Evolutionary conservation across 2,113 vertebrate genomes (phyloP).

Genomic region (Equus quagga): DNA sequence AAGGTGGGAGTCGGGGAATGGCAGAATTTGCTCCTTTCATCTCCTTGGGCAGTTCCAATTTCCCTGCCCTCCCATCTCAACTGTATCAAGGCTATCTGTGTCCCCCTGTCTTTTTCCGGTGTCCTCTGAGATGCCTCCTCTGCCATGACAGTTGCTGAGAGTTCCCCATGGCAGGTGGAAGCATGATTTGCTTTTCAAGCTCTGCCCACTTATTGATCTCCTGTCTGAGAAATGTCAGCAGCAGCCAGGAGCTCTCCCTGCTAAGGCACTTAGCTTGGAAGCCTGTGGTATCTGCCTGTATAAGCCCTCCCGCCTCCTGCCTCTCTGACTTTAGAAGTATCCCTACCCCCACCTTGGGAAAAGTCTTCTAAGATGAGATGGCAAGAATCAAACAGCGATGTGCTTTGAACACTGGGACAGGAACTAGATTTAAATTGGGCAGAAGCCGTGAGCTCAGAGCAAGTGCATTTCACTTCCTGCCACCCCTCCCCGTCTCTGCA

Average conservation of each 20-base stretch:
- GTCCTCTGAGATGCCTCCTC: constrained; percentile 72
- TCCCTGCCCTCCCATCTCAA: neutral
- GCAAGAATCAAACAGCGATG: constrained; percentile 69
- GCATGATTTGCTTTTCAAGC: constrained; percentile 81
- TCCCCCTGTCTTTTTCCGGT: constrained; percentile 57
- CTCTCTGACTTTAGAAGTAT: constrained; percentile 77
- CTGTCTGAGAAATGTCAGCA: constrained; percentile 83
- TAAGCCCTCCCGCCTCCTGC: constrained; percentile 64
- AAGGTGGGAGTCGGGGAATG: neutral
- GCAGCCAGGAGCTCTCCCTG: constrained; percentile 68
- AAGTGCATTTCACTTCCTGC: constrained; percentile 50
- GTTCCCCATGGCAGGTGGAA: constrained; percentile 79
- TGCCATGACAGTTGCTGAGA: constrained; percentile 76
- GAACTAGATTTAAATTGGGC: constrained; percentile 77
- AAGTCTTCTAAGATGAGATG: constrained; percentile 79
- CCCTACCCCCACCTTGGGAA: constrained; percentile 67
- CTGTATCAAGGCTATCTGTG: constrained; percentile 66
- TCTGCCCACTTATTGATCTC: constrained; percentile 84
- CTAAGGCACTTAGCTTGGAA: constrained; percentile 79
- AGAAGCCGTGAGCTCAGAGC: constrained; percentile 67
- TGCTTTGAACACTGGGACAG: constrained; percentile 72
- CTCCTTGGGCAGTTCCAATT: constrained; percentile 52
- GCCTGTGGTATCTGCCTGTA: constrained; percentile 69
- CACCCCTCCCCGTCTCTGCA: neutral
- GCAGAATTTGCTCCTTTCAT: constrained; percentile 51